These are phyloP conservation scores for Urechis unicinctus DNA, from an alignment of 2,888 invertebrate species.

Conservation along the genomic window DNA sequence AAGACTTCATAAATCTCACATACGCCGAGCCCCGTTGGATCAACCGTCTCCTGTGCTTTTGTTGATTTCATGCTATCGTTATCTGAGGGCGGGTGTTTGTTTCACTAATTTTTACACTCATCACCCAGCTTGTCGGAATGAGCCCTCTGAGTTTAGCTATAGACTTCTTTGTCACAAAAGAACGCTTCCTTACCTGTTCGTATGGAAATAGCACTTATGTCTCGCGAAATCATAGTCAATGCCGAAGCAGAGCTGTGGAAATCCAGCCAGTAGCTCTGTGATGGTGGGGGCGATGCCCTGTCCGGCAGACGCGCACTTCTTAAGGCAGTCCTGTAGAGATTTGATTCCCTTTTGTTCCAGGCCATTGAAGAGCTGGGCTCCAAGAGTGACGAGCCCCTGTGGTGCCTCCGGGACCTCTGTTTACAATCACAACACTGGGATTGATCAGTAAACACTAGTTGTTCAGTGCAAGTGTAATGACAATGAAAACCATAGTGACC, in stretches of 20 bases:
- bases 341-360: conserved; percentile 17
- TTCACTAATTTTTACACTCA: too few species aligned
- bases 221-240: conserved; percentile 17
- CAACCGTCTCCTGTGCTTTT: too few species aligned
- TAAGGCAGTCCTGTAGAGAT: conserved; percentile 12
- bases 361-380: conserved; percentile 10
- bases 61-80: too few species aligned
- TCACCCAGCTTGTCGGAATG: too few species aligned
- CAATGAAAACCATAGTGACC: too few species aligned
- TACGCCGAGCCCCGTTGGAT: too few species aligned
- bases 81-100: too few species aligned
- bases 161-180: background rate
- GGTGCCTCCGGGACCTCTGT: conserved; percentile 13
- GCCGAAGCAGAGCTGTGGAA: conserved; percentile 13
- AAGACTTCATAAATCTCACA: too few species aligned
- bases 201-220: conserved; percentile 17
- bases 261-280: background rate
- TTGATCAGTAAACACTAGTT: too few species aligned
- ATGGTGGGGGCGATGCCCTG: conserved; percentile 5
- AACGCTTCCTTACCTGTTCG: background rate
- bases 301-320: conserved; percentile 14
- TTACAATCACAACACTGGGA: background rate
- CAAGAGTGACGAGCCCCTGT: conserved; percentile 10
- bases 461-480: too few species aligned
- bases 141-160: too few species aligned